Base-by-base conservation (phyloP, 2,797 vertebrate genomes). In the Ptychadena robeensis region DNA sequence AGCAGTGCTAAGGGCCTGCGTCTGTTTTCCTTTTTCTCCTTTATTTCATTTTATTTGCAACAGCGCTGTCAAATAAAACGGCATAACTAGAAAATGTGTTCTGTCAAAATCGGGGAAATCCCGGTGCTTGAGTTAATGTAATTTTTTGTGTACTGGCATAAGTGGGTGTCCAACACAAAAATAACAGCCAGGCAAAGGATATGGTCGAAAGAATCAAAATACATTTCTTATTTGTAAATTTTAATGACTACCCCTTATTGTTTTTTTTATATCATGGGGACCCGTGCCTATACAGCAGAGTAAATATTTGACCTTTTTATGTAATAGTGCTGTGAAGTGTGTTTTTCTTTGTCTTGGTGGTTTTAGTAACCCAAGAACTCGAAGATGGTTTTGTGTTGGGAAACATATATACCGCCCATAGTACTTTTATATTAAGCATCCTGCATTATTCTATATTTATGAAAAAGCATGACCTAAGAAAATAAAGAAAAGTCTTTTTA, bases 1-100 rank as follows among this genome's bases (percentile, higher is more conserved):
- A 86, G 67, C 88, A 82, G 73, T 85, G 66, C 80, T 85, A 64
- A 88, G 87, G 84, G 82, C 77, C 88, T 88, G 68, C 86, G 72
- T 86, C 87, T 88, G 87, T 84, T 75, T 91, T 91, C 66, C 57
- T 76, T 80, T 80, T 76, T 65, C 37, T 48, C 30, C 64, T 75
- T 81, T 89, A 86, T 88, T 86, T 88, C 82, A 89, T 90, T 90
- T 91, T 91, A 90, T 93, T 91, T 40, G 82, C 88, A 89, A 87
- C 87, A 61, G 86, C 90, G 86, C 88, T 93, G 91, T 92, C 91
- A 91, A 90, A 91, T 92, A 91, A 91, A 92, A 88, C 87, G 48
- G 88, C 89, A 80, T 89, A 91, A 88, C 86, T 90, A 87, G 89
- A 90, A 91, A 91, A 91, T 87, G 85, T 90, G 83, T 90, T 91